phyloP scores from a whole-genome alignment of 2,888 invertebrate species.

The Cephus spinipes region DNA sequence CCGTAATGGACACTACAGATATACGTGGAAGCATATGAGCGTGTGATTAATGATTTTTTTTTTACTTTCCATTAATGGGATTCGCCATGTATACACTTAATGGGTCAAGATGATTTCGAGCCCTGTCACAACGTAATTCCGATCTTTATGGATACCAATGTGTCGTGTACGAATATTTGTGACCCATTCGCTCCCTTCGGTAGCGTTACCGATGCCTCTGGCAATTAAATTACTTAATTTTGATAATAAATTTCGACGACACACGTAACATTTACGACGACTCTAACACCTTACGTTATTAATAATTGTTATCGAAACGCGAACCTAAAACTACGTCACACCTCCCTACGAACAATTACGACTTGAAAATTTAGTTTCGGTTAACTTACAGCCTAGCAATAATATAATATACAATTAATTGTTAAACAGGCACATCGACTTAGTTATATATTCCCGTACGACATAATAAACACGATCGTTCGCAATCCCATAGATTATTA shows the following conservation, averaged over 20 bases:
- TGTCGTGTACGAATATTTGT: conserved; percentile 14
- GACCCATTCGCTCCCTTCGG: not conserved
- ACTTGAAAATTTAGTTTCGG: not conserved
- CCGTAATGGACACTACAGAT: conserved; percentile 29
- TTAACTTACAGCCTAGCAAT: not conserved
- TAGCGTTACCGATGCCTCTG: not conserved
- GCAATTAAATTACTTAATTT: not conserved
- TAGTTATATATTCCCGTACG: conserved; percentile 54
- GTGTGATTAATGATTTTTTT: conserved; percentile 16
- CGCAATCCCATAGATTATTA: not conserved
- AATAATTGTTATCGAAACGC: conserved; percentile 6
- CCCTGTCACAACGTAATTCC: not conserved
- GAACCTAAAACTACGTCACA: not conserved
- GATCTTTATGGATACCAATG: conserved; percentile 6
- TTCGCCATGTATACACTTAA: not conserved
- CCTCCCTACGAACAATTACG: not conserved
- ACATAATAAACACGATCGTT: conserved; percentile 8
- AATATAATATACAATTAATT: conserved; percentile 46
- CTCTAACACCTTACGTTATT: conserved; percentile 28
- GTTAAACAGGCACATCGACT: conserved; percentile 65
- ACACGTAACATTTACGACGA: conserved; percentile 39
- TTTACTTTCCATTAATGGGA: conserved; percentile 1
- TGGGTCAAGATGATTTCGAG: conserved; percentile 13
- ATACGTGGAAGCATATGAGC: conserved; percentile 51
- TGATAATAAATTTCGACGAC: conserved; percentile 24